Percentiles rank a stretch among this genome's conserved stretches.
Conservation (phyloP, 2,888 invertebrate genomes). For the Epirrhoe alternata region DNA sequence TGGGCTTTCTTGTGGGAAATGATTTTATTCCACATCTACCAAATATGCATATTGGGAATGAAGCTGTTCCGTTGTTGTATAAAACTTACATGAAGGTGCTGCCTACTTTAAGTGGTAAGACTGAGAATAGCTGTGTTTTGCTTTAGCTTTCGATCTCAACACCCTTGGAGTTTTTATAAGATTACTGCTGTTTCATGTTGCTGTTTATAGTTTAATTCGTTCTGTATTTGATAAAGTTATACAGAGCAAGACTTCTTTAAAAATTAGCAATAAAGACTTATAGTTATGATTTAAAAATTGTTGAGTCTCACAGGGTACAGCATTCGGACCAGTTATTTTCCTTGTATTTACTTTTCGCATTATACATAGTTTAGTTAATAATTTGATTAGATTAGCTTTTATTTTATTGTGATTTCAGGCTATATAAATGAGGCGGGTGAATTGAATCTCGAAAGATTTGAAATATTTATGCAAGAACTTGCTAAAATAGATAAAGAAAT, state of each 20-base stretch:
- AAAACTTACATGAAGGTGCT: constrained; percentile 94
- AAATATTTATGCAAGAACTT: constrained; percentile 92
- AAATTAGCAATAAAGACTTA: background rate
- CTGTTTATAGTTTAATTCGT: no score
- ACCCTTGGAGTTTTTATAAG: background rate
- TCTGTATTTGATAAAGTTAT: background rate
- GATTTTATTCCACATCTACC: constrained; percentile 99
- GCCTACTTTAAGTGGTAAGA: constrained; percentile 92
- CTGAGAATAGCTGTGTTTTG: constrained; percentile 5
- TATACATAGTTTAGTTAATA: background rate
- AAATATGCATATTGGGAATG: constrained; percentile 96
- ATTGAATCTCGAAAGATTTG: constrained; percentile 93
- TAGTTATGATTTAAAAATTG: background rate
- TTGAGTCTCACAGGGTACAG: constrained; percentile 24
- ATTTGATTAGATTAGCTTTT: background rate
- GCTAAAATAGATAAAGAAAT: constrained; percentile 90
- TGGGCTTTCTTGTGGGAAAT: constrained; percentile 99
- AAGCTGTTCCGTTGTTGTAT: constrained; percentile 94
- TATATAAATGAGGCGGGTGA: constrained; percentile 97
- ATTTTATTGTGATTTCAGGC: constrained; percentile 79
- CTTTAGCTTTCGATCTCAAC: constrained; percentile 18
- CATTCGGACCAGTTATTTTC: constrained; percentile 11
- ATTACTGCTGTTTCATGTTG: background rate
- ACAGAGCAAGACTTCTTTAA: background rate
- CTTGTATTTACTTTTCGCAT: background rate